A percentile compares a stretch with the other conserved stretches of the same genome.
Conservation (phyloP, 2,888 invertebrate species). For the Allolobophora icterica region DNA sequence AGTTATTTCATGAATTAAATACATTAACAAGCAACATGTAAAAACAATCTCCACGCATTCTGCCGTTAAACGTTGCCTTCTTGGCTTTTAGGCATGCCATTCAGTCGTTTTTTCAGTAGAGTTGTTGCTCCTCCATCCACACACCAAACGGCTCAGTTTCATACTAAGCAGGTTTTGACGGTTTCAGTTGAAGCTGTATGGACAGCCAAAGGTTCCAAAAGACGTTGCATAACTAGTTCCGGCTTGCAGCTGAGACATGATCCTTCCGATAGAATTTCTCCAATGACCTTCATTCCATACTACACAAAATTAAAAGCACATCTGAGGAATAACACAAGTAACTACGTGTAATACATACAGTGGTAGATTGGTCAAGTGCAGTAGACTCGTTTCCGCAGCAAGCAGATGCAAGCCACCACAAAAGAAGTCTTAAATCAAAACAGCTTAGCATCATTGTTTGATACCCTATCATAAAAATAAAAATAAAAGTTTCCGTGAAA, state of each 20-base stretch:
- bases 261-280: neutral
- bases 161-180: neutral
- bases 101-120: neutral
- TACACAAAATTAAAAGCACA: neutral
- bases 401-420: too few species aligned
- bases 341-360: neutral
- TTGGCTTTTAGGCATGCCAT: neutral
- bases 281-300: conserved; percentile 15
- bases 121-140: neutral
- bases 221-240: conserved; percentile 20
- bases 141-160: neutral
- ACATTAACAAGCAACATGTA: neutral
- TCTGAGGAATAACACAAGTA: neutral
- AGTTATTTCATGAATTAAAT: neutral
- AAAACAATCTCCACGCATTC: neutral
- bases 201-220: neutral
- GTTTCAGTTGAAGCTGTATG: neutral
- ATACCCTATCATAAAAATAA: too few species aligned
- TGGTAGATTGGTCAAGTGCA: neutral
- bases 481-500: too few species aligned
- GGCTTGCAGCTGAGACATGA: neutral
- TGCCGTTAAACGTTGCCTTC: neutral
- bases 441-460: too few species aligned
- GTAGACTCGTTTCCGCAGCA: neutral
- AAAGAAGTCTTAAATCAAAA: too few species aligned